Evolutionary conservation across 2,888 invertebrate genomes (phyloP), one percentile per base, ranked within the genome.

Genomic region (Eupithecia centaureata): DNA sequence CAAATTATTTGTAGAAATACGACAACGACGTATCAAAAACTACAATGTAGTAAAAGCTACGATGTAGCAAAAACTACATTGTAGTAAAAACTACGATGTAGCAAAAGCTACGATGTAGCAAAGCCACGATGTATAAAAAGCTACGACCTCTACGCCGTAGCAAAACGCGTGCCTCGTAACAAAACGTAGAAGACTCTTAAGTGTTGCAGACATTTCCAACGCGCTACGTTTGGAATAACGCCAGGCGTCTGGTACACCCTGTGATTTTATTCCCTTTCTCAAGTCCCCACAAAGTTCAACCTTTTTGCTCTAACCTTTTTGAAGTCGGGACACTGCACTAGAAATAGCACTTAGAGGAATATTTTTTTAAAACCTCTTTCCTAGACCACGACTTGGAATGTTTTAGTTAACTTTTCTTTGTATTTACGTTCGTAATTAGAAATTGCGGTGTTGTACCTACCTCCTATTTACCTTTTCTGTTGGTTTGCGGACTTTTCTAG

Each of bases 261-360:
- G 62, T 65, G 59, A 69, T 69, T 69, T 65, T 63, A 65, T 69
- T 68, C 54, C 51, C 61, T 13, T 64, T 12, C 47, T 61, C 47
- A 66, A 66, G 61, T 56, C 33, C 38, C 65, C 57, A 15, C 42
- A 62, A 64, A 64, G 59, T n/a, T 32, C 51, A 54, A 42, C 57
- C 52, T 52, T 56, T 56, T 30, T 56, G 28, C 33, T 32, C 22
- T 8, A 12, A 22, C 13, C 57, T 64, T 67, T 68, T 65, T 61
- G 35, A 58, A 61, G 52, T 32, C 35, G 54, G 47, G 57, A 35
- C 65, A 47, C 33, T 61, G 32, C 65, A 59, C n/a, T 52, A 18
- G 57, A 61, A 51, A 60, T 56, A 61, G 57, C 62, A 56, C 56
- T 12, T 47, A 47, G 22, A n/a, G 52, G 15, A n/a, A 18, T 22